These are phyloP conservation scores for Cloeon dipterum DNA, from an alignment of 2,888 invertebrate species.

Conservation along the genomic window DNA sequence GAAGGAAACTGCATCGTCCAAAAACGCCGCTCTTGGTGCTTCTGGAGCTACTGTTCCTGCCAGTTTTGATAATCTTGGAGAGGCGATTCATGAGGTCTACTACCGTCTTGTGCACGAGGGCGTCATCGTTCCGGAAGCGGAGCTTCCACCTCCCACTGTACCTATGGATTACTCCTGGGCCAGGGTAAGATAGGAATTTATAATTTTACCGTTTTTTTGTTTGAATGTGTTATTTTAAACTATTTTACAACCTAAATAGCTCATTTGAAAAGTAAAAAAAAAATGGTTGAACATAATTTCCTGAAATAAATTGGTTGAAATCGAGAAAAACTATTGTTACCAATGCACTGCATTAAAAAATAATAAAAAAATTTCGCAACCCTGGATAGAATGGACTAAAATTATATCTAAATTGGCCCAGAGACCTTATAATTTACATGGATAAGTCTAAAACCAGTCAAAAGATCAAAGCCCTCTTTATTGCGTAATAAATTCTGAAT, in stretches of 20 bases:
- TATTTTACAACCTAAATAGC: constrained; percentile 3
- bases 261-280: not conserved
- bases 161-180: constrained; percentile 99
- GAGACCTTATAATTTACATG: no score
- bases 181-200: constrained; percentile 25
- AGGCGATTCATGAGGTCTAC: constrained; percentile 51
- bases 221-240: not conserved
- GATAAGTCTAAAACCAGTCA: no score
- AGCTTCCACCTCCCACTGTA: constrained; percentile 95
- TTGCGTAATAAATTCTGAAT: no score
- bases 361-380: no score
- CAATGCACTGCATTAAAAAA: no score
- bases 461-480: no score
- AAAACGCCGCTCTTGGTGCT: constrained; percentile 61
- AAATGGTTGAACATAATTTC: no score
- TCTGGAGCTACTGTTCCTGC: constrained; percentile 80
- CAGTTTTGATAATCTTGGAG: constrained; percentile 81
- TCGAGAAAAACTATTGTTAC: no score
- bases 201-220: no score
- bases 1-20: constrained; percentile 77
- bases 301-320: no score
- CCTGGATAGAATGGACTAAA: no score
- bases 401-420: no score
- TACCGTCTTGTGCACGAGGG: constrained; percentile 54
- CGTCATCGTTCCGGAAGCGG: constrained; percentile 64